A percentile compares a stretch with the other conserved stretches of the same genome.
Evolutionary conservation across 2,888 invertebrate genomes (phyloP).

Genomic region (Trisateles emortualis): DNA sequence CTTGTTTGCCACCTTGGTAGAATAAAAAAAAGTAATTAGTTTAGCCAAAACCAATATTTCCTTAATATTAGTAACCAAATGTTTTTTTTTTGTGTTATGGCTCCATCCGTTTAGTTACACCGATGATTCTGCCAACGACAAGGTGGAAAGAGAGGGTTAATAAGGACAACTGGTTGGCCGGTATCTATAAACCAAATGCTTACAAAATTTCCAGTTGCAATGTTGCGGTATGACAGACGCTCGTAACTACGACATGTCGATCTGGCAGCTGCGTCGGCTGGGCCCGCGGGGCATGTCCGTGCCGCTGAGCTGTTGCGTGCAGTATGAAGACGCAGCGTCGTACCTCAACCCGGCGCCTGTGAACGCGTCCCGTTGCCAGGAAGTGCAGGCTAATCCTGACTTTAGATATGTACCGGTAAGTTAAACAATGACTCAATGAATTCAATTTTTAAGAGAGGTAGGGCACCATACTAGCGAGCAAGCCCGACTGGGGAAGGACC

Average conservation of each 20-base stretch:
- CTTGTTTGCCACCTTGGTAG: too few species aligned
- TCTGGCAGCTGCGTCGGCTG: slow-evolving; percentile 92
- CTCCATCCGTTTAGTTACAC: too few species aligned
- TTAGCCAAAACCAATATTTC: too few species aligned
- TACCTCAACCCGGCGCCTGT: slow-evolving; percentile 92
- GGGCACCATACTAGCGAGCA: too few species aligned
- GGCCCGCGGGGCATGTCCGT: slow-evolving; percentile 90
- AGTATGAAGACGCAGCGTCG: slow-evolving; percentile 84
- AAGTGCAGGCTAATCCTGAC: slow-evolving; percentile 85
- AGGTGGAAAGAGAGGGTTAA: too few species aligned
- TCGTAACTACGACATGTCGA: slow-evolving; percentile 92
- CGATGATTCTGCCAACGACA: too few species aligned
- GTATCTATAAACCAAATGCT: too few species aligned
- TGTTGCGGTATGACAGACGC: slow-evolving; percentile 94
- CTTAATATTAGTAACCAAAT: too few species aligned
- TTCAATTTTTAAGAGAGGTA: neutral
- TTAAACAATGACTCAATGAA: neutral
- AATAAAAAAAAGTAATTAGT: too few species aligned
- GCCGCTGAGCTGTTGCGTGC: slow-evolving; percentile 91
- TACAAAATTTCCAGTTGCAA: slow-evolving; percentile 85
- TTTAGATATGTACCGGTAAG: slow-evolving; percentile 88
- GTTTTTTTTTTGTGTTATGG: too few species aligned
- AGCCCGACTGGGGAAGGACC: too few species aligned
- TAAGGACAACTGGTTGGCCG: too few species aligned
- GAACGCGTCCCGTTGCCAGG: slow-evolving; percentile 91